phyloP scores from a whole-genome alignment of 2,113 vertebrate species.

The Sialia sialis region DNA sequence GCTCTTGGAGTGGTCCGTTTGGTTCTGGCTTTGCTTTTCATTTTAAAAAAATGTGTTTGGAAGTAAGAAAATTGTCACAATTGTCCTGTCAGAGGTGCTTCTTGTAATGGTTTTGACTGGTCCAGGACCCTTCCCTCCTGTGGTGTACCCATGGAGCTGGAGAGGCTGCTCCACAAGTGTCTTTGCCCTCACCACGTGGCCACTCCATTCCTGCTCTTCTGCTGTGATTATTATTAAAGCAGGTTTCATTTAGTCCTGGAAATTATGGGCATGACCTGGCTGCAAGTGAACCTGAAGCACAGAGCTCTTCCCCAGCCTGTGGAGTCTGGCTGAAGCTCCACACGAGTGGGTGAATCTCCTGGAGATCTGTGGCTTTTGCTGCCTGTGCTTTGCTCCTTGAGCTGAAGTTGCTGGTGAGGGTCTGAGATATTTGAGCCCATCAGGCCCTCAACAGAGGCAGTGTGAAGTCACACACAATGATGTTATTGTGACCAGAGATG shows the following conservation, averaged over 20 bases:
- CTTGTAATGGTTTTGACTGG: not conserved
- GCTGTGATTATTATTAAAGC: not conserved
- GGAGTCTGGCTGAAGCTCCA: not conserved
- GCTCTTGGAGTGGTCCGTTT: not conserved
- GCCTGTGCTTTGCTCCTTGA: not conserved
- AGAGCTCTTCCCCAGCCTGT: not conserved
- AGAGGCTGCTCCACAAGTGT: not conserved
- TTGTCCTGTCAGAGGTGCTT: not conserved
- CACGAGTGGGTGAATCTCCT: not conserved
- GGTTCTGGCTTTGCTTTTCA: not conserved
- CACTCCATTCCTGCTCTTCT: not conserved
- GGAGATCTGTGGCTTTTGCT: not conserved
- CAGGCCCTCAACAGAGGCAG: not conserved
- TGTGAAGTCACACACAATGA: not conserved
- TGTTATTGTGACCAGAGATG: not conserved
- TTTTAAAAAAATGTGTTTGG: not conserved
- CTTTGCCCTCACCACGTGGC: fast-evolving
- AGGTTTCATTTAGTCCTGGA: not conserved
- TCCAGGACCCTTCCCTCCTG: fast-evolving
- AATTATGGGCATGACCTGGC: not conserved
- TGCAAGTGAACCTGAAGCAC: fast-evolving
- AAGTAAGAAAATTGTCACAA: not conserved
- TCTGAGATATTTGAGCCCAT: not conserved
- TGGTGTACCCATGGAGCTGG: not conserved
- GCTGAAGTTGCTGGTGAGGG: not conserved